Base-by-base conservation (phyloP, 1,140 invertebrate genomes). In the Neotoxoptera formosana region DNA sequence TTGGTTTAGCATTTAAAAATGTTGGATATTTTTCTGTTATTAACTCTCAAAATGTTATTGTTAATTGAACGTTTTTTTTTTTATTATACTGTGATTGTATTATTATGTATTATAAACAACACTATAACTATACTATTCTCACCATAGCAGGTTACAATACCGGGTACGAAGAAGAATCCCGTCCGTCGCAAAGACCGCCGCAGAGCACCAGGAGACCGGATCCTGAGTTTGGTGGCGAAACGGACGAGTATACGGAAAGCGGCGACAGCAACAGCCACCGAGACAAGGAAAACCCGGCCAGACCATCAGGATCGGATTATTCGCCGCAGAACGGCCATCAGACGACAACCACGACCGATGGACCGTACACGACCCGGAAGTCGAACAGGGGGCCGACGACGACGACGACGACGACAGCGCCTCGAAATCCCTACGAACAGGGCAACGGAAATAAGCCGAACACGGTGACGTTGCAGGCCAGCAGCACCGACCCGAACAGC, bases 391-490 rank as follows among this genome's bases (percentile, higher is more conserved):
- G n/a, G 2, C 23, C 87, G 51, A 89, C 7, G 8, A 56, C 53
- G 34, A 89, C n/a, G 1, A 88, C 48, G 0, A 20, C 87, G 87
- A 56, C 87, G 2, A 89, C 51, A 0, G n/a, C 51, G 7, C 41
- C 84, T 9, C 86, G 86, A 30, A 84, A 84, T 45, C 36, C 83
- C 8, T 48, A 36, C 11, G 87, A 53, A 51, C 47, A 48, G n/a
- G 48, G 48, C 7, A 34, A 88, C n/a, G 14, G 47, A 25, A 84
- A 93, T 21, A n/a, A 8, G 1, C 81, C 81, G 2, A 93, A 93
- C 48, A 93, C 91, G 25, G 81, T 93, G 9, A 86, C 91, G 0
- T 56, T 93, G 47, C 93, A 90, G 30, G 93, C 87, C 45, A 91
- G 47, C 34, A 90, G 56, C 36, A 84, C 91, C 0, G 91, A 93